Evolutionary conservation across 2,113 vertebrate genomes (phyloP), one percentile per base, ranked within the genome.

Genomic region (Enhydra lutris): DNA sequence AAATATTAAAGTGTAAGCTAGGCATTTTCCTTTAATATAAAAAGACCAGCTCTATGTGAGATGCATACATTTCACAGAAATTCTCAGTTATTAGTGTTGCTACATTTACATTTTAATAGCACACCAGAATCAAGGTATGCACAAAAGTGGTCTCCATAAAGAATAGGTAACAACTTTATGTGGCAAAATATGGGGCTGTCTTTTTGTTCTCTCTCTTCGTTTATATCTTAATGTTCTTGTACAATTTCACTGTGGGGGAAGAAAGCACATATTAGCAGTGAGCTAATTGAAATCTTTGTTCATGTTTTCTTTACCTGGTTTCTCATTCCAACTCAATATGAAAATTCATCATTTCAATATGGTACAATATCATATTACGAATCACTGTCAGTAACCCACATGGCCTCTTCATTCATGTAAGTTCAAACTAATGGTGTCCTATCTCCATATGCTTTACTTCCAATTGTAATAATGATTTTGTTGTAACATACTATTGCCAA

Each of bases 21-120:
- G 31, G 7, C 59, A 45, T 34, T 94, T 78, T 34, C 26, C 39
- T 91, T 95, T 89, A 63, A 88, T 3, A 67, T 67, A 45, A 93
- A 91, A 93, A 79, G 18, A 83, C 2, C 11, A 67, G 13, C 20
- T 96, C 36, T 50, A 42, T 81, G 39, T 88, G 47, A 50, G 31
- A 84, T 47, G 24, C 39, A 55, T 57, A 61, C 3, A 26, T 52
- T 84, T 69, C 78, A 69, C 57, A 42, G 82, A 95, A 63, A 88
- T 94, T 74, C 47, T 74, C 21, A 69, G 71, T 80, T 91, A 57
- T 88, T 97, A 90, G 87, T 61, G 14, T 85, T 97, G 82, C 23
- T 65, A 89, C 42, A 93, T 95, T 93, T 93, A 7, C 86, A 85
- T 78, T 95, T 97, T 97, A 91, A 97, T 81, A 95, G 71, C 78